Evolutionary conservation across 1,140 invertebrate genomes (phyloP).

Genomic region (Trypoxylus dichotomus): DNA sequence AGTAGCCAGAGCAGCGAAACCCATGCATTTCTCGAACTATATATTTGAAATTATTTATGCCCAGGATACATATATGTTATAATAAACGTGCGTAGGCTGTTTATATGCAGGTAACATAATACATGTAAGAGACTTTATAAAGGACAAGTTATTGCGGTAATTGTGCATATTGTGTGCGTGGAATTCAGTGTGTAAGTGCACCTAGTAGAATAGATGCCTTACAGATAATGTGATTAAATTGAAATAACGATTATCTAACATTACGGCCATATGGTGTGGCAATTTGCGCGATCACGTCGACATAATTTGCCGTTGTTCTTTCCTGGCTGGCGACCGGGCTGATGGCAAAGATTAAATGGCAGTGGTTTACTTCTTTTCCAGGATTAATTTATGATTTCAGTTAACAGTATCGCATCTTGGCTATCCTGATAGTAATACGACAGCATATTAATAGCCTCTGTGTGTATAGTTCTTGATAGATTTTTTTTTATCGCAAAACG

Average conservation of each 20-base stretch:
- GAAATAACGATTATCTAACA: conserved; percentile 25
- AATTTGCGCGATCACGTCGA: conserved; percentile 18
- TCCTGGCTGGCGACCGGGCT: not conserved
- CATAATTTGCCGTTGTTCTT: conserved; percentile 20
- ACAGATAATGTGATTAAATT: conserved; percentile 25
- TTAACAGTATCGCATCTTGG: not conserved
- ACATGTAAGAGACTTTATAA: conserved; percentile 24
- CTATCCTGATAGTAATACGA: not conserved
- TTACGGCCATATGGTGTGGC: conserved; percentile 20
- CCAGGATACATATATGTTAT: conserved; percentile 21
- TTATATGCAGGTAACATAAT: conserved; percentile 24
- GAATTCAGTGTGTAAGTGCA: conserved; percentile 23
- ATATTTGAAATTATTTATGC: conserved; percentile 26
- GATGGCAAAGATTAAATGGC: conserved; percentile 16
- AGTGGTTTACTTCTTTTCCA: conserved; percentile 12
- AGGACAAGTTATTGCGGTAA: conserved; percentile 23
- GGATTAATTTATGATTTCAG: conserved; percentile 12
- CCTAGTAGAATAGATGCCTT: conserved; percentile 18
- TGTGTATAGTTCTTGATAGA: not conserved
- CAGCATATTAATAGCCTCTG: not conserved
- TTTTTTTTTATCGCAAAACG: not conserved
- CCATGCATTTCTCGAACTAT: conserved; percentile 16
- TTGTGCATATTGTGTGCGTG: conserved; percentile 24
- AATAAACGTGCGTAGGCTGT: conserved; percentile 23
- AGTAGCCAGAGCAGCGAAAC: not conserved